phyloP scores from a whole-genome alignment of 2,888 invertebrate species.

The Acrobasis repandana region DNA sequence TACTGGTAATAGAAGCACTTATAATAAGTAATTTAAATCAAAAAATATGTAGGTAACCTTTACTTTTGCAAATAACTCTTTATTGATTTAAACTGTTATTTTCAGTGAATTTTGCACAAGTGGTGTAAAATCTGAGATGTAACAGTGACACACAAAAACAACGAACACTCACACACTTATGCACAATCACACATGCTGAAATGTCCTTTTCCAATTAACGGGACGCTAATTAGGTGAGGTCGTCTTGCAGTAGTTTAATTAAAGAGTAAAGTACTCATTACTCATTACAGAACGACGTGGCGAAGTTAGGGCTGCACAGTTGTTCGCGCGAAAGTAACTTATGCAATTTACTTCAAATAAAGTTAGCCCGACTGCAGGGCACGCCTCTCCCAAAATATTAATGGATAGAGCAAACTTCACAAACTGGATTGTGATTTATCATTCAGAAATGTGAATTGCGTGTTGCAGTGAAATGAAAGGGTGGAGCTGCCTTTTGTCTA shows the following conservation, averaged over 20 bases:
- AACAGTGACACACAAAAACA: no score
- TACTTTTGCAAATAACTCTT: no score
- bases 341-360: conserved; percentile 34
- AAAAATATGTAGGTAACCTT: no score
- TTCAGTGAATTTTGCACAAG: no score
- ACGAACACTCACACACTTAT: no score
- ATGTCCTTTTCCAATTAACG: neutral
- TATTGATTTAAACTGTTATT: no score
- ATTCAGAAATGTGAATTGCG: neutral
- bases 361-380: conserved; percentile 32
- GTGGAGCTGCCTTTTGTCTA: neutral
- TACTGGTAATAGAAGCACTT: no score
- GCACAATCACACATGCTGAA: neutral
- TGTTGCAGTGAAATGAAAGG: neutral
- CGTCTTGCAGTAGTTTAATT: conserved; percentile 12
- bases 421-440: neutral
- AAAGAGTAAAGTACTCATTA: conserved; percentile 8
- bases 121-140: no score
- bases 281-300: neutral
- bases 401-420: conserved; percentile 8
- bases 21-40: no score
- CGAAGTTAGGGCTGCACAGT: conserved; percentile 13
- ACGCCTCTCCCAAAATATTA: conserved; percentile 4
- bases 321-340: conserved; percentile 8
- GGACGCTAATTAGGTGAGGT: conserved; percentile 9